phyloP scores from a whole-genome alignment of 1,140 invertebrate genomes.

The Drosophila murphyi region DNA sequence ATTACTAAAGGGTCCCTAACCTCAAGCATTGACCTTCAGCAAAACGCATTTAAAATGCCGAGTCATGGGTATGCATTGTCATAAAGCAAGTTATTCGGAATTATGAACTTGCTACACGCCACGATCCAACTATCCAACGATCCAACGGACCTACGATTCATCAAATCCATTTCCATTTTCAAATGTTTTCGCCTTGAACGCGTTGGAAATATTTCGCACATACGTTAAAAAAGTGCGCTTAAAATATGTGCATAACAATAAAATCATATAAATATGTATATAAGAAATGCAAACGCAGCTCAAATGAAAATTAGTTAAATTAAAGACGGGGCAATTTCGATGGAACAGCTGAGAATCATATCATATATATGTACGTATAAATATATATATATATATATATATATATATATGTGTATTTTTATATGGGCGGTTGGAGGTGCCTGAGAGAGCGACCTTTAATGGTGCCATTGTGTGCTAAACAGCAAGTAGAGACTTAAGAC shows the following conservation, averaged over 20 bases:
- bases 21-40: slow-evolving; percentile 24
- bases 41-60: slow-evolving; percentile 34
- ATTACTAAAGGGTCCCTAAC: slow-evolving; percentile 9
- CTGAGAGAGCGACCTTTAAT: slow-evolving; percentile 70
- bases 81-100: slow-evolving; percentile 4
- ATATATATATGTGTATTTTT: slow-evolving; percentile 10
- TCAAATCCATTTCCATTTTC: slow-evolving; percentile 10
- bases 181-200: slow-evolving; percentile 58
- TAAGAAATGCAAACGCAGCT: slow-evolving; percentile 46
- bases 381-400: slow-evolving; percentile 29
- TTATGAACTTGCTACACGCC: slow-evolving; percentile 13
- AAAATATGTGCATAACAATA: slow-evolving; percentile 66
- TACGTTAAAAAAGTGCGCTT: slow-evolving; percentile 43
- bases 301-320: slow-evolving; percentile 70
- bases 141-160: neutral
- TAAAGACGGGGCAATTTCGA: slow-evolving; percentile 64
- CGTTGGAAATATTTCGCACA: slow-evolving; percentile 53
- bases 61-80: slow-evolving; percentile 37
- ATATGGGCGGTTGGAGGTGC: slow-evolving; percentile 44
- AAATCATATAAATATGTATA: slow-evolving; percentile 17
- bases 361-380: slow-evolving; percentile 14
- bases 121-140: neutral
- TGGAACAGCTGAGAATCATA: slow-evolving; percentile 30
- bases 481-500: slow-evolving; percentile 39
- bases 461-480: slow-evolving; percentile 80